Percentiles rank a stretch among this genome's conserved stretches.
These are phyloP conservation scores for Melopsittacus undulatus DNA, from an alignment of 2,797 vertebrate genomes.

Conservation along the genomic window DNA sequence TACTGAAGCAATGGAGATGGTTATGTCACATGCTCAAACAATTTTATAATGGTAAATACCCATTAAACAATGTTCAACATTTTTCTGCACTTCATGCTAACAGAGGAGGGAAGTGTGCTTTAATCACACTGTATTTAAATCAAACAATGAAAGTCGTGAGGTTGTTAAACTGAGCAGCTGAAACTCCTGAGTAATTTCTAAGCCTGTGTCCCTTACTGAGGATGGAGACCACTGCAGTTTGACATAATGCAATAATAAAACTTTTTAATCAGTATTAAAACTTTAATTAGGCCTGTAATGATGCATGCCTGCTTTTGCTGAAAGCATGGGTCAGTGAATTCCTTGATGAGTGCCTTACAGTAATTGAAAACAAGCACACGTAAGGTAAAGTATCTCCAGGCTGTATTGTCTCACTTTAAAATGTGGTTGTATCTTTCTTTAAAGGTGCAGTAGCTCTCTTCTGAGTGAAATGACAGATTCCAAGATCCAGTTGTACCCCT, in stretches of 20 bases:
- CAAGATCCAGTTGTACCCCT: not conserved
- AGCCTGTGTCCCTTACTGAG: slow-evolving; percentile 63
- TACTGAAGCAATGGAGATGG: not conserved
- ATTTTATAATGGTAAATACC: slow-evolving; percentile 44
- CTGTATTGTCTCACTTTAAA: not conserved
- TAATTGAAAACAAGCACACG: slow-evolving; percentile 49
- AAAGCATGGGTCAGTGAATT: slow-evolving; percentile 46
- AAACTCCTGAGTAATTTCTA: slow-evolving; percentile 58
- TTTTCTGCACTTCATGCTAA: slow-evolving; percentile 2
- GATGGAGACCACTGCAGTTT: slow-evolving; percentile 67
- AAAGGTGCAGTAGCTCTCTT: not conserved
- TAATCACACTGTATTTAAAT: slow-evolving; percentile 55
- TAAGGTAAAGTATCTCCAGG: slow-evolving; percentile 15
- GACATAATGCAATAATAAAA: slow-evolving; percentile 69
- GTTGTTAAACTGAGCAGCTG: slow-evolving; percentile 50
- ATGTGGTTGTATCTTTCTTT: not conserved
- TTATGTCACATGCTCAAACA: slow-evolving; percentile 32
- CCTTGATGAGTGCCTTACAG: slow-evolving; percentile 59
- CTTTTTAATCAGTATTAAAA: slow-evolving; percentile 68
- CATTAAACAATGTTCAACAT: slow-evolving; percentile 35
- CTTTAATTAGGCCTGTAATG: slow-evolving; percentile 65
- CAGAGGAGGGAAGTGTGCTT: slow-evolving; percentile 21
- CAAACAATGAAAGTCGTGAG: slow-evolving; percentile 41
- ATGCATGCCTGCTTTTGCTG: slow-evolving; percentile 48
- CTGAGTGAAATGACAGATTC: not conserved